phyloP scores from a whole-genome alignment of 2,797 vertebrate species.

The Bovichtus variegatus region DNA sequence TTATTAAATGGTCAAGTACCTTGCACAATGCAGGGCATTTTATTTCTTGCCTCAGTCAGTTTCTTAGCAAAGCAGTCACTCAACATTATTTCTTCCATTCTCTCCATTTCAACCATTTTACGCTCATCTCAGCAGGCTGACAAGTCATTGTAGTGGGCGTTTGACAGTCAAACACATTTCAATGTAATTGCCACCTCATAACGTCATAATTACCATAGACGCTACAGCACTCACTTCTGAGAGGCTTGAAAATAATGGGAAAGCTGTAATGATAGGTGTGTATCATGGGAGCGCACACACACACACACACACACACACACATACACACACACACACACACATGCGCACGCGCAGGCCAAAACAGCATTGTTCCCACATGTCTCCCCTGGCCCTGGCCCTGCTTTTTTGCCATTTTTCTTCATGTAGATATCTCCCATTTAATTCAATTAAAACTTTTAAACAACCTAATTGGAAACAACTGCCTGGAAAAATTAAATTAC shows the following conservation, averaged over 20 bases:
- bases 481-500: constrained; percentile 86
- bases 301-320: not conserved
- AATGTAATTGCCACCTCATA: constrained; percentile 82
- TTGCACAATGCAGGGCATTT: constrained; percentile 35
- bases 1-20: constrained; percentile 38
- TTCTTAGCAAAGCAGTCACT: constrained; percentile 68
- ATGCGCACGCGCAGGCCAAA: constrained; percentile 46
- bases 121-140: constrained; percentile 73
- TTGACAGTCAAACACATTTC: constrained; percentile 84
- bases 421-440: constrained; percentile 85
- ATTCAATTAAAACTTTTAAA: constrained; percentile 90
- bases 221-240: constrained; percentile 77
- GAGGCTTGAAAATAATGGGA: constrained; percentile 81
- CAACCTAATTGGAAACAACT: constrained; percentile 90
- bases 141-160: constrained; percentile 79
- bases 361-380: constrained; percentile 75
- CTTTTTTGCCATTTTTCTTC: constrained; percentile 70
- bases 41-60: constrained; percentile 54
- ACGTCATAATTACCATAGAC: constrained; percentile 82
- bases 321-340: constrained; percentile 1
- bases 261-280: constrained; percentile 82
- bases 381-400: constrained; percentile 54
- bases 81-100: constrained; percentile 74
- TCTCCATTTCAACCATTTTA: constrained; percentile 78
- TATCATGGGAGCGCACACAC: constrained; percentile 60